Evolutionary conservation across 2,797 vertebrate genomes (phyloP), one percentile per base, ranked within the genome.

Genomic region (Hypotaenidia okinawae): DNA sequence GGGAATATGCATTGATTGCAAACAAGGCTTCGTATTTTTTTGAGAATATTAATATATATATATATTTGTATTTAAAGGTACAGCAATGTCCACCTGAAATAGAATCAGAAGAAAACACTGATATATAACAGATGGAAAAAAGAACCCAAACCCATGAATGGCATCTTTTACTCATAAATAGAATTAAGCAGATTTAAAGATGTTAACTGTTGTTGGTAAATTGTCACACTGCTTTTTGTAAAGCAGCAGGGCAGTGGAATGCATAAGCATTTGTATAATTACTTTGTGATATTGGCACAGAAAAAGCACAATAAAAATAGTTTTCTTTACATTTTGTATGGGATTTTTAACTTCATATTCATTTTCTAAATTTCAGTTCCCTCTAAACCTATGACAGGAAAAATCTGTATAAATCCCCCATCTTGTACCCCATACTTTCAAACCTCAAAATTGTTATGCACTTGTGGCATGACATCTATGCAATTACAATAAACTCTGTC

Each of bases 1-100:
- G 72, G 73, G 95, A 97, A 98, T 97, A 89, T 87, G 96, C 93
- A 91, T 90, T 97, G 97, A 97, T 97, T 87, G 95, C 96, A 97
- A 97, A 97, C 98, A 97, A 95, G 97, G 89, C 88, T 91, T 92
- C 16, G 0, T 39, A 19, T 84, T 91, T 95, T 96, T 97, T 90
- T 30, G 93, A 97, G 89, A 94, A 93, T 86, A 79, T 91, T 95
- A 70, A 91, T 89, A 97, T 89, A 96, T 85, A 64, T 59, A 92
- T 95, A 81, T 95, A 66, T 77, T 77, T 92, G 19, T 87, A 80
- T 84, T 97, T 97, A 97, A 97, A 97, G 96, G 79, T 86, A 94
- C 83, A 96, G 83, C 64, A 83, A 68, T 70, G 66, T 92, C 82
- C 43, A 62, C 85, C 32, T 87, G 77, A 96, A 96, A 79, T 22